Percentiles rank a stretch among this genome's conserved stretches.
These are phyloP conservation scores for Vulpes lagopus DNA, from an alignment of 2,113 vertebrate species.

Conservation along the genomic window DNA sequence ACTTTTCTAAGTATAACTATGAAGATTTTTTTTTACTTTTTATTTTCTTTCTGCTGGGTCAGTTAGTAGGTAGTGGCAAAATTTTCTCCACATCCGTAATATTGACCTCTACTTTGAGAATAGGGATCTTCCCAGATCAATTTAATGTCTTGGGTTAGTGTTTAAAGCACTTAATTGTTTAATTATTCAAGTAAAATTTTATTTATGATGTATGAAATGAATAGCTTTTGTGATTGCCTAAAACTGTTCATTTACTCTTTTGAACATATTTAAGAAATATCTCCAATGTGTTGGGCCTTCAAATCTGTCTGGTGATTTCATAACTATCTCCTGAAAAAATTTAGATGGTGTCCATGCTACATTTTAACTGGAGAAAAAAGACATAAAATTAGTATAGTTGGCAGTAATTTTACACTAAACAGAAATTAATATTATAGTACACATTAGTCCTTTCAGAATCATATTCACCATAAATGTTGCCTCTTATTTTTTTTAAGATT, in stretches of 20 bases:
- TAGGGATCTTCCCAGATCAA: not conserved
- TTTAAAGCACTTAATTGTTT: constrained; percentile 23
- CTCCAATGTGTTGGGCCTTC: not conserved
- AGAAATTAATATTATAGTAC: not conserved
- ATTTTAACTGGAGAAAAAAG: not conserved
- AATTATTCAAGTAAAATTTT: constrained; percentile 14
- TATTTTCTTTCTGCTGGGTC: not conserved
- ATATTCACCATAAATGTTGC: not conserved
- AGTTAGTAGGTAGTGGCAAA: not conserved
- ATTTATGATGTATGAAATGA: not conserved
- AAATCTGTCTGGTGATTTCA: not conserved
- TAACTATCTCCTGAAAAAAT: not conserved
- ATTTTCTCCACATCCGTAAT: not conserved
- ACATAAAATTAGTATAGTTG: not conserved
- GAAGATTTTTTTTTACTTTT: not conserved
- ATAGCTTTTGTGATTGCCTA: not conserved
- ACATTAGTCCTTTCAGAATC: not conserved
- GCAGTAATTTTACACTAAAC: not conserved
- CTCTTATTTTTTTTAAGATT: not conserved
- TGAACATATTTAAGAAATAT: not conserved
- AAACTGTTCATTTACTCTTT: not conserved
- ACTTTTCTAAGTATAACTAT: not conserved
- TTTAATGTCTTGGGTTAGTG: not conserved
- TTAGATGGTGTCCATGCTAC: not conserved
- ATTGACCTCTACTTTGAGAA: not conserved